Conservation (phyloP, 2,888 invertebrate genomes). For the Aleiodes alternator region DNA sequence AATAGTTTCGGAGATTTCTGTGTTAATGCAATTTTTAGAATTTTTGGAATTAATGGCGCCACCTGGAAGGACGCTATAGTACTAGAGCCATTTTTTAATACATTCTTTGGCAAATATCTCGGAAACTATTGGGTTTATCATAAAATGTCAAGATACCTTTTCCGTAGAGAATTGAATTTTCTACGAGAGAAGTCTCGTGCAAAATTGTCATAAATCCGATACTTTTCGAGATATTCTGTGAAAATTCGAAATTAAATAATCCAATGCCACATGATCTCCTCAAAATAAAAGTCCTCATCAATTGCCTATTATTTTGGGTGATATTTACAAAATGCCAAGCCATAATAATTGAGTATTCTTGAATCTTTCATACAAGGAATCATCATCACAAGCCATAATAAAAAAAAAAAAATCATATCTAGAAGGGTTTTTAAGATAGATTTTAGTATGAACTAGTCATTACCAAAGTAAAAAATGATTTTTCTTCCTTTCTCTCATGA, state of each 20-base stretch:
- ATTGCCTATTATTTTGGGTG: not conserved
- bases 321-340: slow-evolving; percentile 5
- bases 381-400: slow-evolving; percentile 55
- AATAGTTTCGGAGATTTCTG: not conserved
- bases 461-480: slow-evolving; percentile 72
- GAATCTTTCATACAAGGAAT: slow-evolving; percentile 9
- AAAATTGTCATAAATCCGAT: not conserved
- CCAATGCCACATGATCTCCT: too few relatives aligned
- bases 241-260: too few relatives aligned
- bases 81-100: too few relatives aligned
- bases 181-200: not conserved
- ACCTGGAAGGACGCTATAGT: too few relatives aligned
- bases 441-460: slow-evolving; percentile 74
- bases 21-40: too few relatives aligned
- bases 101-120: not conserved
- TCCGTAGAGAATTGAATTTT: not conserved
- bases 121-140: not conserved
- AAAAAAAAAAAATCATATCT: slow-evolving; percentile 43
- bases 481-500: slow-evolving; percentile 51
- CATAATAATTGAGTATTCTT: slow-evolving; percentile 34
- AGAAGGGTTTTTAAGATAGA: slow-evolving; percentile 59
- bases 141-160: not conserved
- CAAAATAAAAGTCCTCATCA: too few relatives aligned
- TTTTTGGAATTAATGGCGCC: too few relatives aligned
- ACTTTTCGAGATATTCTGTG: not conserved